Base-by-base conservation (phyloP, 2,888 invertebrate species). In the Diloba caeruleocephala region DNA sequence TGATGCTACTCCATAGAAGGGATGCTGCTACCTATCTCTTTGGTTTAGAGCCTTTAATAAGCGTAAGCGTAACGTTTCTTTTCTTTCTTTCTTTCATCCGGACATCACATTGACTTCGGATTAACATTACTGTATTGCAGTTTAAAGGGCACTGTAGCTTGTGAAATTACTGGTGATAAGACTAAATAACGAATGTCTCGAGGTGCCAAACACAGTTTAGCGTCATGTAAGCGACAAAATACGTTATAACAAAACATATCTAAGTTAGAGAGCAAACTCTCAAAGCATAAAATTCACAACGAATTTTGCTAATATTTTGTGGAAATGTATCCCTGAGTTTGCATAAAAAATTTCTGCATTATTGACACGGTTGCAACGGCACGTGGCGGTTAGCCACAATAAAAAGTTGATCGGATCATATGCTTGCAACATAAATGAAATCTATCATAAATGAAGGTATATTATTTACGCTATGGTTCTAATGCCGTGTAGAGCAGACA, bases 321-420 rank as follows among this genome's bases (percentile, higher is more conserved):
- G 39, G 46, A n/a, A 45, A 59, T n/a, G 54, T 57, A 39, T 52
- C 67, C 54, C 3, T 26, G 62, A 57, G 67, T 45, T 52, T 48
- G 26, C 61, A 36, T 70, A 71, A 66, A 66, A 66, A 71, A 66
- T 62, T 71, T 68, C 52, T 61, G 61, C 67, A 41, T 52, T 57
- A 70, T 66, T 56, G 66, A 43, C 49, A 51, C 50, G 32, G 33
- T 23, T 70, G 62, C 57, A 57, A 6, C 28, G 46, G 44, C 21
- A 26, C 26, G 39, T 4, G 21, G 36, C 37, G 46, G 50, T 42
- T 33, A 31, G 44, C 39, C 29, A 28, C 39, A 26, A 49, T 56
- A 54, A 55, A 65, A 42, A 52, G 9, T 29, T 10, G 13, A 42
- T 5, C 29, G 31, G 33, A 56, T 33, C 29, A 63, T 26, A 10